Evolutionary conservation across 2,797 vertebrate genomes (phyloP).

Genomic region (Lateolabrax maculatus): DNA sequence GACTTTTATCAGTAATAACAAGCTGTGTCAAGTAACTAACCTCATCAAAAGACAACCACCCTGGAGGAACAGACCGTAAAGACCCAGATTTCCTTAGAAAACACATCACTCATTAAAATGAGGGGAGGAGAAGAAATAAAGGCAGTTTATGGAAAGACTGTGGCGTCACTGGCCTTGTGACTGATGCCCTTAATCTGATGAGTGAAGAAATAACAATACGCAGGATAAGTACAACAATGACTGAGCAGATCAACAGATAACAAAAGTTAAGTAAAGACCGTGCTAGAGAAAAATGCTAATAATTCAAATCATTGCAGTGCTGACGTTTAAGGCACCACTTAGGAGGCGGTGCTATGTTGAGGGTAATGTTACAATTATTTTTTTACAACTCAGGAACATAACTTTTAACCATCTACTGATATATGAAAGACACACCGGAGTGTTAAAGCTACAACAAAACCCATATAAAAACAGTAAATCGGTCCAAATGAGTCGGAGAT

Average conservation of each 20-base stretch:
- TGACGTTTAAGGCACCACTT: constrained; percentile 26
- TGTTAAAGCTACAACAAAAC: not conserved
- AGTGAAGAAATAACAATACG: constrained; percentile 17
- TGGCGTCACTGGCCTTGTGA: constrained; percentile 42
- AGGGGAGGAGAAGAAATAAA: not conserved
- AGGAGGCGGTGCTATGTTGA: not conserved
- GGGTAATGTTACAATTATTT: not conserved
- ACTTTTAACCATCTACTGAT: not conserved
- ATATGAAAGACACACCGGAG: not conserved
- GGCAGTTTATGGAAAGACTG: constrained; percentile 24
- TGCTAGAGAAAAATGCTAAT: constrained; percentile 32
- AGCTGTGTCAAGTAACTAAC: not conserved
- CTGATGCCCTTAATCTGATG: constrained; percentile 22
- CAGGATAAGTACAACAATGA: not conserved
- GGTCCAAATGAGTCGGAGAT: not conserved
- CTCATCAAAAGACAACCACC: constrained; percentile 19
- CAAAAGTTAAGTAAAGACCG: not conserved
- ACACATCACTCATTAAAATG: not conserved
- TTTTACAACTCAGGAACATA: not conserved
- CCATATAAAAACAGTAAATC: not conserved
- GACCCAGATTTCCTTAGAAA: constrained; percentile 30
- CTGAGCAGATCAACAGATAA: constrained; percentile 38
- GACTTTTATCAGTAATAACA: constrained; percentile 19
- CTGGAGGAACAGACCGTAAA: constrained; percentile 1
- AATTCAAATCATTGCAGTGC: constrained; percentile 26